Percentiles rank a stretch among this genome's conserved stretches.
Conservation (phyloP, 2,113 vertebrate genomes). For the Ovis aries region DNA sequence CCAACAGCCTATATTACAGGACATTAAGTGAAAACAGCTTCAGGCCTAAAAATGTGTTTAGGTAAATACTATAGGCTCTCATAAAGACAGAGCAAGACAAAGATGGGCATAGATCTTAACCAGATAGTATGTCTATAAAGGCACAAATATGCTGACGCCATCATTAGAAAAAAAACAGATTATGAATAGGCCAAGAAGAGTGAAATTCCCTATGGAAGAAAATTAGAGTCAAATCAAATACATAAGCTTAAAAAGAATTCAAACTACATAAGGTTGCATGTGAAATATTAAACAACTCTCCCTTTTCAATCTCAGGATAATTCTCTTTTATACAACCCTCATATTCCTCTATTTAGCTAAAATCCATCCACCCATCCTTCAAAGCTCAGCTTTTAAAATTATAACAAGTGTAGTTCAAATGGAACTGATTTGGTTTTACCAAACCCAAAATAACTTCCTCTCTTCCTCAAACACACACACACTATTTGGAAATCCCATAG, state of each 20-base stretch:
- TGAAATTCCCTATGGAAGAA: not conserved
- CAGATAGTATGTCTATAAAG: not conserved
- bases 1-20: not conserved
- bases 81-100: not conserved
- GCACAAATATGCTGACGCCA: not conserved
- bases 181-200: not conserved
- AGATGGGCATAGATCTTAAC: not conserved
- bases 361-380: not conserved
- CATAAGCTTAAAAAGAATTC: not conserved
- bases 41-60: not conserved
- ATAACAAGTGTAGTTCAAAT: not conserved
- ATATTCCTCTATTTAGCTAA: conserved; percentile 33
- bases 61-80: not conserved
- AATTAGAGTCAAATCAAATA: not conserved
- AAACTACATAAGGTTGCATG: not conserved
- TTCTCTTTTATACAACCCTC: not conserved
- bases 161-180: not conserved
- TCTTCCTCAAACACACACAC: not conserved
- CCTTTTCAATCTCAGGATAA: not conserved
- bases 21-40: not conserved
- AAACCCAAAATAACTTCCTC: not conserved
- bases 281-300: not conserved
- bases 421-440: conserved; percentile 17
- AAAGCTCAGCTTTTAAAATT: conserved; percentile 30
- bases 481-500: not conserved